Conservation (phyloP, 2,797 vertebrate genomes). For the Oreochromis mossambicus region DNA sequence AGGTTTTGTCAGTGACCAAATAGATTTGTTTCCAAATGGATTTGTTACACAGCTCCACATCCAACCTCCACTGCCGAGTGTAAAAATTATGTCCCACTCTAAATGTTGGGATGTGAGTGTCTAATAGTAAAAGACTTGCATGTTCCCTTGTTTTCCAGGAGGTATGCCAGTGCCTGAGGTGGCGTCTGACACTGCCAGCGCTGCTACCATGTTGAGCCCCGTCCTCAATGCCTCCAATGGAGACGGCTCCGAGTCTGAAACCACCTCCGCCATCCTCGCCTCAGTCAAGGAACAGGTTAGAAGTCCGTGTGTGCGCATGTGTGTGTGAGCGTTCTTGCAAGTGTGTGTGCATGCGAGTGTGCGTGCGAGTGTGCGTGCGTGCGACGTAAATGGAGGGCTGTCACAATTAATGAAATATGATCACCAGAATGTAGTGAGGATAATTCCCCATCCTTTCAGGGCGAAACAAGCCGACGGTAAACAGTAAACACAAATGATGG, state of each 20-base stretch:
- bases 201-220: conserved; percentile 89
- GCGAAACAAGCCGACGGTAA: conserved; percentile 25
- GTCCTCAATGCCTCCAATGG: conserved; percentile 93
- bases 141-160: conserved; percentile 65
- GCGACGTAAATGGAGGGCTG: not conserved
- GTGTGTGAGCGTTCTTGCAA: not conserved
- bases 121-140: conserved; percentile 28
- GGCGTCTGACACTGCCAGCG: conserved; percentile 87
- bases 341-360: not conserved
- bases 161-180: conserved; percentile 98
- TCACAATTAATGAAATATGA: conserved; percentile 44
- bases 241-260: conserved; percentile 96
- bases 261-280: conserved; percentile 95
- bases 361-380: not conserved
- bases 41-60: not conserved
- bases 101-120: not conserved
- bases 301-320: not conserved
- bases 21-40: not conserved
- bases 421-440: conserved; percentile 7
- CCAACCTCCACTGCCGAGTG: not conserved
- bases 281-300: conserved; percentile 98
- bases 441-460: conserved; percentile 18
- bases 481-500: conserved; percentile 45
- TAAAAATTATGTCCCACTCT: not conserved
- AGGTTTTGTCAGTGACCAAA: not conserved